Percentiles rank a stretch among this genome's conserved stretches.
Evolutionary conservation across 2,113 vertebrate genomes (phyloP).

Genomic region (Otocyon megalotis): DNA sequence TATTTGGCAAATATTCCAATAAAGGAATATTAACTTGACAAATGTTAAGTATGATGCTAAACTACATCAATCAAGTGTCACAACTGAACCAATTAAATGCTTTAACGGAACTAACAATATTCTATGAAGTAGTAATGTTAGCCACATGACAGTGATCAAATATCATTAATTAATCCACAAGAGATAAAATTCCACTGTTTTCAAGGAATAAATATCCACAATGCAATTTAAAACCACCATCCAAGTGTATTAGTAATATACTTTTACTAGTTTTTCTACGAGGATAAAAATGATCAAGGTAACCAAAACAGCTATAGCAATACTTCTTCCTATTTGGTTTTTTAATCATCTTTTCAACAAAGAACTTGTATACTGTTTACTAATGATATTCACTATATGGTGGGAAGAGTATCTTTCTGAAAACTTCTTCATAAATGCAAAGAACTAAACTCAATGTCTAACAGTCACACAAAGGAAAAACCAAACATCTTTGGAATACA

Average conservation of each 20-base stretch:
- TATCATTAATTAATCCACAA: not conserved
- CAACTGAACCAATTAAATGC: not conserved
- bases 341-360: constrained; percentile 17
- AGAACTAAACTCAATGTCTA: constrained; percentile 29
- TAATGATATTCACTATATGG: constrained; percentile 10
- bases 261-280: constrained; percentile 32
- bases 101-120: not conserved
- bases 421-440: constrained; percentile 28
- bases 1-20: not conserved
- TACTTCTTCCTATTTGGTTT: not conserved
- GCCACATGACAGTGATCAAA: not conserved
- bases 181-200: not conserved
- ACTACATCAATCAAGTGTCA: not conserved
- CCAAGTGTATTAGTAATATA: not conserved
- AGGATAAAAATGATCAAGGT: not conserved
- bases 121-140: not conserved
- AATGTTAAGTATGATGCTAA: constrained; percentile 15
- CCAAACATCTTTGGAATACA: not conserved
- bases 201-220: not conserved
- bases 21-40: constrained; percentile 35
- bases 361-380: not conserved
- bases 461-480: constrained; percentile 52
- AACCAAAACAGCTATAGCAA: not conserved
- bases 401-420: not conserved
- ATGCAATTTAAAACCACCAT: not conserved